A percentile compares a stretch with the other conserved stretches of the same genome.
Conservation (phyloP, 53 echinoderm and acorn worm species). For the Holothuria scabra region DNA sequence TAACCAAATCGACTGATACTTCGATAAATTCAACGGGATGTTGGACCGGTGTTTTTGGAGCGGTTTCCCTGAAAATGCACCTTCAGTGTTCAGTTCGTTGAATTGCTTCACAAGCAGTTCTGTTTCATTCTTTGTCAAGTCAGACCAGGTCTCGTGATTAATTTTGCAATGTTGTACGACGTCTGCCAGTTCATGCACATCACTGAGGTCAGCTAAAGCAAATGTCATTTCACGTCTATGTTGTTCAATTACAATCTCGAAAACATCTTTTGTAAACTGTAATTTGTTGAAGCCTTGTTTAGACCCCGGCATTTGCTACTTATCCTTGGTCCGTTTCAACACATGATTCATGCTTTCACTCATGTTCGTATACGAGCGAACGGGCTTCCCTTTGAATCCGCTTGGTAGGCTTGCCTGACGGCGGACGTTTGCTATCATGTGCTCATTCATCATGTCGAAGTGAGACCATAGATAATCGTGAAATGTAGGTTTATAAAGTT, state of each 20-base stretch:
- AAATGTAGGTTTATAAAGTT: neutral
- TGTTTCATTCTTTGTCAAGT: constrained; percentile 5
- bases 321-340: neutral
- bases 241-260: neutral
- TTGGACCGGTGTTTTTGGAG: neutral
- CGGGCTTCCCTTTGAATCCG: neutral
- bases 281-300: constrained; percentile 7
- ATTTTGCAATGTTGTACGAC: constrained; percentile 6
- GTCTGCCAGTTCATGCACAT: constrained; percentile 27
- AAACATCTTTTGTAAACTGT: constrained; percentile 31
- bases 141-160: constrained; percentile 1
- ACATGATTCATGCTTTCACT: neutral
- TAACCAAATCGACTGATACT: neutral
- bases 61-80: neutral
- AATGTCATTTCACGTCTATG: constrained; percentile 15
- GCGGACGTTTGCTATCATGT: neutral
- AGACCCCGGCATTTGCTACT: neutral
- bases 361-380: constrained; percentile 3
- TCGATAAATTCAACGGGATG: neutral
- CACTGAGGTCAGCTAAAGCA: constrained; percentile 19
- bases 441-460: neutral
- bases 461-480: neutral
- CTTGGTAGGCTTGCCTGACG: constrained; percentile 5
- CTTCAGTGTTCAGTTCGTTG: neutral
- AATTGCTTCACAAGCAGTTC: neutral